A percentile compares a stretch with the other conserved stretches of the same genome.
These are phyloP conservation scores for Callopanchax toddi DNA, from an alignment of 2,113 vertebrate species.

Conservation along the genomic window DNA sequence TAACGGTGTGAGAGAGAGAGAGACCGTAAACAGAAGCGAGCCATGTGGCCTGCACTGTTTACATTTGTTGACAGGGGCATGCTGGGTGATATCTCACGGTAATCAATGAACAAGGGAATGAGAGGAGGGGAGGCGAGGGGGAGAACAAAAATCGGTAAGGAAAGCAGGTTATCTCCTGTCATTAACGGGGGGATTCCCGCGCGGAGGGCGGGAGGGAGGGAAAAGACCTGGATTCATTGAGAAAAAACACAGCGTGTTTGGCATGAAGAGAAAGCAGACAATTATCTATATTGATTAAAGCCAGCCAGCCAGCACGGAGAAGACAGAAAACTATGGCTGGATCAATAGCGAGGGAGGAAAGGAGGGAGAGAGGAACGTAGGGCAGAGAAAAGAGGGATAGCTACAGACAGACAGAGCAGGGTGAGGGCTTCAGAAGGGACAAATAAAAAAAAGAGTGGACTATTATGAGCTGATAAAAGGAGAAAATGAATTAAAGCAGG, in stretches of 20 bases:
- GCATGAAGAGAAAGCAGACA: constrained; percentile 86
- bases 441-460: background rate
- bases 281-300: constrained; percentile 89
- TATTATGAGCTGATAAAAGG: constrained; percentile 25
- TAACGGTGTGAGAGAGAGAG: background rate
- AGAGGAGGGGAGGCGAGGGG: constrained; percentile 10
- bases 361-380: constrained; percentile 53
- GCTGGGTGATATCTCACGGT: constrained; percentile 80
- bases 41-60: constrained; percentile 78
- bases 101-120: constrained; percentile 79
- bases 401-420: constrained; percentile 32
- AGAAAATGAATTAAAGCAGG: background rate
- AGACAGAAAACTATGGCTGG: constrained; percentile 84
- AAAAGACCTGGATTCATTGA: constrained; percentile 84
- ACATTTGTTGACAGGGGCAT: constrained; percentile 72
- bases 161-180: constrained; percentile 85
- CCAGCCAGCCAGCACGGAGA: constrained; percentile 80
- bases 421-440: constrained; percentile 32
- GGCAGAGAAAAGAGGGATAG: constrained; percentile 55
- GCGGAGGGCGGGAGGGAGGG: constrained; percentile 52
- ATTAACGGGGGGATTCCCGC: constrained; percentile 81
- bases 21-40: constrained; percentile 42
- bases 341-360: constrained; percentile 80
- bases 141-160: constrained; percentile 77
- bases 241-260: constrained; percentile 82